Evolutionary conservation across 2,888 invertebrate species (phyloP).

Genomic region (Zygothrica quintamaculata): DNA sequence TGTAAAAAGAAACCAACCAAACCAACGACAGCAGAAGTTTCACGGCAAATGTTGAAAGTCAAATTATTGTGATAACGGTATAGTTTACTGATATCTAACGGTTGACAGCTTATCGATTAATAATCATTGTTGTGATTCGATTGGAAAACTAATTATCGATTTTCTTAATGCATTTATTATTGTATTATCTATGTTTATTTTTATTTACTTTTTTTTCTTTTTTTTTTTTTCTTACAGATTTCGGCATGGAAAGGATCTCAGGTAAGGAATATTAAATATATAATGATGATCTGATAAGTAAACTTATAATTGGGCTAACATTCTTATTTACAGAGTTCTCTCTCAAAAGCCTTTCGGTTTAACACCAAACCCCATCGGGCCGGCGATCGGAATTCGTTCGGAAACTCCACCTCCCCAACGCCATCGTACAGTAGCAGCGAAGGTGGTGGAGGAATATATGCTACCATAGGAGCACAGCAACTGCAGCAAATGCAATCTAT

Average conservation of each 20-base stretch:
- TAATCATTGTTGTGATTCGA: constrained; percentile 6
- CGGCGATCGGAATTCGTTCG: constrained; percentile 83
- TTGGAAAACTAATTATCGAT: constrained; percentile 25
- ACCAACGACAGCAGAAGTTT: constrained; percentile 59
- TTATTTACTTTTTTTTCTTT: constrained; percentile 8
- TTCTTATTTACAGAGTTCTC: constrained; percentile 78
- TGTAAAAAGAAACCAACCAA: neutral
- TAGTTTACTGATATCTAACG: constrained; percentile 11
- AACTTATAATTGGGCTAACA: neutral
- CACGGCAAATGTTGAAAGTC: constrained; percentile 66
- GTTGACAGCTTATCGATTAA: constrained; percentile 16
- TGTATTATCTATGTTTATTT: constrained; percentile 38
- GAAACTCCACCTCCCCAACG: constrained; percentile 85
- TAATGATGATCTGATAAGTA: neutral
- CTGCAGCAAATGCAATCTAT: constrained; percentile 30
- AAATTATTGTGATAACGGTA: constrained; percentile 19
- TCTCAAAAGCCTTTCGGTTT: constrained; percentile 85
- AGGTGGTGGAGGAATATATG: constrained; percentile 84
- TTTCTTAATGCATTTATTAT: constrained; percentile 35
- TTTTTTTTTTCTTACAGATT: constrained; percentile 71
- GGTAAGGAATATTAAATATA: constrained; percentile 63
- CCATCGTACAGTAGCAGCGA: constrained; percentile 85
- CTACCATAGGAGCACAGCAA: constrained; percentile 83
- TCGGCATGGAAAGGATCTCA: constrained; percentile 85
- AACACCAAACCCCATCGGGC: constrained; percentile 83